Base-by-base conservation (phyloP, 2,797 vertebrate species). In the Chaunax sp. region DNA sequence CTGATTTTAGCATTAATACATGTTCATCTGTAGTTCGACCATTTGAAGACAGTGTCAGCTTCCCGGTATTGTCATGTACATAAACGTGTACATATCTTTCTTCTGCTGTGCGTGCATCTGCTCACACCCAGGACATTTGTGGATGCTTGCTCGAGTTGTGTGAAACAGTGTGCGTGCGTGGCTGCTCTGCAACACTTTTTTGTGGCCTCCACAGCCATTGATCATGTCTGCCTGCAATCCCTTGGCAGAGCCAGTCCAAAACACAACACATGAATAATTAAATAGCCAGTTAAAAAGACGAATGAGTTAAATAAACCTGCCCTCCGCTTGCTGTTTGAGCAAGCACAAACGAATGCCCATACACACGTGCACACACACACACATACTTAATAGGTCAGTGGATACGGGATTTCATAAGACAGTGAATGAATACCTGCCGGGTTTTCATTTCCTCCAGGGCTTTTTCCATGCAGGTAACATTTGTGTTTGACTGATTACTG, bases 231-330 rank as follows among this genome's bases (percentile, higher is more conserved):
- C 64, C 77, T 82, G 44, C 52, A 12, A 50, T 81, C 68, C 57
- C 75, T 55, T 6, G 38, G 80, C 66, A 55, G 78, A 72, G 74
- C 75, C 15, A 49, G 54, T 80, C 62, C 64, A 77, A 89, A 85
- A 86, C 84, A 80, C 86, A 85, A 56, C 16, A 41, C 83, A 87
- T 92, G 80, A 92, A 94, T 92, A 90, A 92, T 93, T 91, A 91
- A 93, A 89, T 7, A 84, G 73, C 64, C 82, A 78, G 84, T 93
- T 90, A 90, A 91, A 88, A 91, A 87, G 90, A 92, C 64, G 55
- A 92, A 93, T 88, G 87, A 87, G 71, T 88, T 88, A 82, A 89
- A 93, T 91, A 88, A 85, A 87, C 65, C 72, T 72, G 59, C 70
- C 64, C 73, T 75, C 40, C 11, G 8, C n/a, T n/a, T n/a, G n/a